Evolutionary conservation across 2,888 invertebrate genomes (phyloP).

Genomic region (Dryobota labecula): DNA sequence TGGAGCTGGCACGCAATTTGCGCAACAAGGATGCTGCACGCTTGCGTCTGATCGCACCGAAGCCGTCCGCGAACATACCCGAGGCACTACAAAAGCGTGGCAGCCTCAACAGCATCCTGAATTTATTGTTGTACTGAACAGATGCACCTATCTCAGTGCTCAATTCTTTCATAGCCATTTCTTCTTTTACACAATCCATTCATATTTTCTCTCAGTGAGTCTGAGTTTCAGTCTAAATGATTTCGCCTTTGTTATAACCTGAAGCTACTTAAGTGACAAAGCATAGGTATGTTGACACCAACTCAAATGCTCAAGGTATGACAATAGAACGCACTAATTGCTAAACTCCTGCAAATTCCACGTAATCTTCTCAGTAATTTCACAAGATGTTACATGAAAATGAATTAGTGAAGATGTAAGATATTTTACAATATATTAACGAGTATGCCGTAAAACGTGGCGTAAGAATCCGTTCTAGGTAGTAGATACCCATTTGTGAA

Average conservation of each 20-base stretch:
- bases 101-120: too few species aligned
- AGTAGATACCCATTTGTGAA: background rate
- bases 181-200: background rate
- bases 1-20: too few species aligned
- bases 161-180: background rate
- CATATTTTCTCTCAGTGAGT: too few species aligned
- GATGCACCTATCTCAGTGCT: too few species aligned
- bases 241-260: background rate
- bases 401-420: slow-evolving; percentile 22
- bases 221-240: background rate
- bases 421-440: slow-evolving; percentile 13
- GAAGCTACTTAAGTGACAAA: background rate
- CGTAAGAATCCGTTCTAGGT: slow-evolving; percentile 18
- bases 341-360: slow-evolving; percentile 7
- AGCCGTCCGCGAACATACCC: too few species aligned
- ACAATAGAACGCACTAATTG: slow-evolving; percentile 34
- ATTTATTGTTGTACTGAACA: too few species aligned
- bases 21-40: too few species aligned
- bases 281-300: background rate
- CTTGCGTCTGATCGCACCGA: too few species aligned
- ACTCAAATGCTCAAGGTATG: background rate
- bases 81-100: too few species aligned
- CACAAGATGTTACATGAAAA: slow-evolving; percentile 35
- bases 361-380: slow-evolving; percentile 19
- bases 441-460: slow-evolving; percentile 26